A percentile compares a stretch with the other conserved stretches of the same genome.
These are phyloP conservation scores for Eilema depressum DNA, from an alignment of 2,888 invertebrate species.

Conservation along the genomic window DNA sequence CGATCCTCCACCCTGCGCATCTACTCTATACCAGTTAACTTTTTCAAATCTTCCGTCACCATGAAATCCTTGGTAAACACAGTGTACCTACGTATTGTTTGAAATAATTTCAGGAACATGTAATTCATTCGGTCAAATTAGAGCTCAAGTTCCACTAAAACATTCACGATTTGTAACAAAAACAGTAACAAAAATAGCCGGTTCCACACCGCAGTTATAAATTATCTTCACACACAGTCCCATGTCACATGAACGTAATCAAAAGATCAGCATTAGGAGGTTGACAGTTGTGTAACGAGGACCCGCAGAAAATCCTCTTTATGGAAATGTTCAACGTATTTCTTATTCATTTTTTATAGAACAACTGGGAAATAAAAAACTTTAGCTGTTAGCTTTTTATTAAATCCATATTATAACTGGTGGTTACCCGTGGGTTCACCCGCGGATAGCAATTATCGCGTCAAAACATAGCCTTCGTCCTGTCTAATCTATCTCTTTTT, in stretches of 20 bases:
- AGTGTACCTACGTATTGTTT: not conserved
- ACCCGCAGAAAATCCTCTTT: conserved; percentile 45
- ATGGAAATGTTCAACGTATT: conserved; percentile 41
- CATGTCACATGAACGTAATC: conserved; percentile 57
- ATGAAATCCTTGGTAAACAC: too few relatives aligned
- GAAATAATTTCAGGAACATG: not conserved
- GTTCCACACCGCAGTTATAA: conserved; percentile 6
- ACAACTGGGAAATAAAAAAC: conserved; percentile 16
- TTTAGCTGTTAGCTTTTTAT: not conserved
- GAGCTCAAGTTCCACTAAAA: not conserved
- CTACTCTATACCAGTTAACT: too few relatives aligned
- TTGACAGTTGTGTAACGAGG: conserved; percentile 52
- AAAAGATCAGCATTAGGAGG: conserved; percentile 50
- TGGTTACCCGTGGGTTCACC: too few relatives aligned
- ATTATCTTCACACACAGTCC: conserved; percentile 17
- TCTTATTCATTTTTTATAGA: conserved; percentile 33
- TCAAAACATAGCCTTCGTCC: too few relatives aligned
- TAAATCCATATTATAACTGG: not conserved
- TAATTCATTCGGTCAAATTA: not conserved
- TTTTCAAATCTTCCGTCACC: too few relatives aligned
- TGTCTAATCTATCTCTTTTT: too few relatives aligned
- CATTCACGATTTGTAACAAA: conserved; percentile 1
- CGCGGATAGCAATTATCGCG: too few relatives aligned
- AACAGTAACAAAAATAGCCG: not conserved
- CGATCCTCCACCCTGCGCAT: too few relatives aligned